Conservation (phyloP, 2,797 vertebrate species). For the Sphenopsis melanotis region DNA sequence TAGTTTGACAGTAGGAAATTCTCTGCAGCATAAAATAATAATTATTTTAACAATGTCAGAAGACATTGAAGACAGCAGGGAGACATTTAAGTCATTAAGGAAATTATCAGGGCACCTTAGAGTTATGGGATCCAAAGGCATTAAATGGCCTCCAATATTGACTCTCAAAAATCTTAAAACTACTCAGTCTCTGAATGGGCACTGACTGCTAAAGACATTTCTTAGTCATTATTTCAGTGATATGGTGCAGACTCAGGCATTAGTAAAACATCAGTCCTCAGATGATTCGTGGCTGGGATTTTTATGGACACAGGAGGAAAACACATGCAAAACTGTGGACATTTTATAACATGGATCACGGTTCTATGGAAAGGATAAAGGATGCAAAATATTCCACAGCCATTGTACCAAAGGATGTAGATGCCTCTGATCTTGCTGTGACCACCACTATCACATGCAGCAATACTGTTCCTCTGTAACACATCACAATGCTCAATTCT, state of each 20-base stretch:
- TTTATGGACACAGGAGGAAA: background rate
- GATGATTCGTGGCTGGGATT: background rate
- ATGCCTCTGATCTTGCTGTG: background rate
- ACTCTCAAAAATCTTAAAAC: background rate
- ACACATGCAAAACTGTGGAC: background rate
- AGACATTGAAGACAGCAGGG: background rate
- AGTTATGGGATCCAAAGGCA: background rate
- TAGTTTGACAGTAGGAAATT: background rate
- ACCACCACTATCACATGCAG: background rate
- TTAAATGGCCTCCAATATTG: background rate
- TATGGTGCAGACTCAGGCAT: background rate
- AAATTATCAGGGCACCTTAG: background rate
- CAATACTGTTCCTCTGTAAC: background rate
- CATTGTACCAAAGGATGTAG: background rate
- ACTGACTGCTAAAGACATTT: background rate
- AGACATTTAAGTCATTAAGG: background rate
- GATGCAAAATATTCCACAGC: background rate
- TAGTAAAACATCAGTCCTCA: background rate
- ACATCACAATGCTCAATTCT: background rate
- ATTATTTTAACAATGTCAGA: background rate
- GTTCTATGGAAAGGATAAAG: background rate
- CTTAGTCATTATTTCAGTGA: background rate
- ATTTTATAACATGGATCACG: background rate
- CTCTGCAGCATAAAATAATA: background rate
- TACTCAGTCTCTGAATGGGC: background rate